phyloP scores from a whole-genome alignment of 1,140 invertebrate genomes.

The Lepidurus couesii region DNA sequence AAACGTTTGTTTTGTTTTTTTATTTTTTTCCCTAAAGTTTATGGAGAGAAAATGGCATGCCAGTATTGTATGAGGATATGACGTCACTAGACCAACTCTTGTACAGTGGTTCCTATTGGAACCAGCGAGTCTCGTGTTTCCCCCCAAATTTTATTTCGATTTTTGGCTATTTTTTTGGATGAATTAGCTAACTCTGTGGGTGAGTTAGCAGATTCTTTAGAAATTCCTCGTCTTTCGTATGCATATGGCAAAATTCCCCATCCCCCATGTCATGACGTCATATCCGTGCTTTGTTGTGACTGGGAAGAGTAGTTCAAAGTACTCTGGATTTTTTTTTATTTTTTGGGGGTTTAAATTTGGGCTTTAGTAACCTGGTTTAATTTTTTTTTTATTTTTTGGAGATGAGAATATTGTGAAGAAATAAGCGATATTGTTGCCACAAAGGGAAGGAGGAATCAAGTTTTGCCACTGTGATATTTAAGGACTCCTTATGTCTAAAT shows the following conservation, averaged over 20 bases:
- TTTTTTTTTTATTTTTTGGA: background rate
- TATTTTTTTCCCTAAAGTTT: background rate
- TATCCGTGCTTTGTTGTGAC: constrained; percentile 8
- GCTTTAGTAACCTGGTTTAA: background rate
- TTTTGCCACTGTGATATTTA: constrained; percentile 22
- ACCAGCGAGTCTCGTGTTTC: background rate
- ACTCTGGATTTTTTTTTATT: background rate
- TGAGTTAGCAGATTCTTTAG: background rate
- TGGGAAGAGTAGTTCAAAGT: background rate
- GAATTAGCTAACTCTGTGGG: background rate
- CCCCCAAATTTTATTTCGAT: background rate
- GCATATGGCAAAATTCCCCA: background rate
- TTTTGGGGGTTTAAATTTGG: background rate
- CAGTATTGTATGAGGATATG: constrained; percentile 10
- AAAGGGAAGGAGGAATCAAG: constrained; percentile 16
- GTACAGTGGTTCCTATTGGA: background rate
- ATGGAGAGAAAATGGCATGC: background rate
- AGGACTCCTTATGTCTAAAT: constrained; percentile 11
- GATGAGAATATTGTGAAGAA: background rate
- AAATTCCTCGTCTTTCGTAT: too few relatives aligned
- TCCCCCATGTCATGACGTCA: background rate
- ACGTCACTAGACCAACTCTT: background rate
- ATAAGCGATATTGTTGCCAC: constrained; percentile 1
- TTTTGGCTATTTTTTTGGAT: background rate
- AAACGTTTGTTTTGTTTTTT: background rate